A percentile compares a stretch with the other conserved stretches of the same genome.
Evolutionary conservation across 2,113 vertebrate genomes (phyloP).

Genomic region (Ammodytes dubius): DNA sequence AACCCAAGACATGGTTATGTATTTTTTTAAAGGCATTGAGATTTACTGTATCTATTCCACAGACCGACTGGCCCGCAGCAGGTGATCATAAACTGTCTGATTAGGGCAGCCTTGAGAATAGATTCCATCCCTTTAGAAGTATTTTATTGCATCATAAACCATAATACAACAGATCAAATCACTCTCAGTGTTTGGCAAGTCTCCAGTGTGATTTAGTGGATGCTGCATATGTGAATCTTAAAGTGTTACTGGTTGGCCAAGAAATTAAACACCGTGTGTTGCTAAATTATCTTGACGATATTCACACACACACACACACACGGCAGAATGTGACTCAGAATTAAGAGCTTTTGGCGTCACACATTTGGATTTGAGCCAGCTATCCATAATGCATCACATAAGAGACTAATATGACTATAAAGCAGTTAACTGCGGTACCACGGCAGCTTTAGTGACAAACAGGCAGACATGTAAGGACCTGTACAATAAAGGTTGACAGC

Average conservation of each 20-base stretch:
- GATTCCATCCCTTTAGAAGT: constrained; percentile 16
- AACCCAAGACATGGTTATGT: not conserved
- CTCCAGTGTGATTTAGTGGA: constrained; percentile 11
- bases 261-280: constrained; percentile 18
- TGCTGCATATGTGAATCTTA: constrained; percentile 21
- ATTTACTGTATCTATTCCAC: not conserved
- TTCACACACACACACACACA: not conserved
- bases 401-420: constrained; percentile 30
- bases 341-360: constrained; percentile 34
- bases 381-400: constrained; percentile 28
- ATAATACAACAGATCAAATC: constrained; percentile 7
- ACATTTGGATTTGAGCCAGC: constrained; percentile 37
- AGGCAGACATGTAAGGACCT: not conserved
- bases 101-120: constrained; percentile 14
- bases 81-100: constrained; percentile 15
- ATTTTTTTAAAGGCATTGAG: not conserved
- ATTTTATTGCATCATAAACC: constrained; percentile 49
- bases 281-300: constrained; percentile 39
- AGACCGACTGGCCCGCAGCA: not conserved
- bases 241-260: constrained; percentile 27
- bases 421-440: constrained; percentile 29
- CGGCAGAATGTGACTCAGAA: not conserved
- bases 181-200: not conserved
- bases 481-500: not conserved
- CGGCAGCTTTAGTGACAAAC: constrained; percentile 28